These are phyloP conservation scores for Delphinus delphis DNA, from an alignment of 2,113 vertebrate species.

Conservation along the genomic window DNA sequence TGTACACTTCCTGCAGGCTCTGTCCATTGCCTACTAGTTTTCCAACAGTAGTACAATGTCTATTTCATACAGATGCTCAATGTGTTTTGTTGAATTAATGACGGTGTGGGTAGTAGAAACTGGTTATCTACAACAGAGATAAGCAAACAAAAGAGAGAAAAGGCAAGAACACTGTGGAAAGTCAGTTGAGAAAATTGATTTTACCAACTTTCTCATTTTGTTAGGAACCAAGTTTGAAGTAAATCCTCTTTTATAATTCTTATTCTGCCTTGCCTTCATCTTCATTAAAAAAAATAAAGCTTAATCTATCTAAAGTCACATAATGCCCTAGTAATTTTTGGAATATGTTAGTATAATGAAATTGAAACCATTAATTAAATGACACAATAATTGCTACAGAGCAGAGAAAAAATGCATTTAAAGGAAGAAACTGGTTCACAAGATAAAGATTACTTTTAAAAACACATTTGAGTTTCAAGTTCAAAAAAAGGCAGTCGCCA, in stretches of 20 bases:
- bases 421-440: conserved; percentile 54
- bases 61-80: not conserved
- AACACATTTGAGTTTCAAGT: conserved; percentile 66
- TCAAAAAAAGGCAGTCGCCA: conserved; percentile 61
- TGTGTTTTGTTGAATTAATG: not conserved
- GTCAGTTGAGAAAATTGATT: not conserved
- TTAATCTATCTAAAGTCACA: not conserved
- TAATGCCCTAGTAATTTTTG: not conserved
- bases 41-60: not conserved
- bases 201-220: not conserved
- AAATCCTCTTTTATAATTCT: not conserved
- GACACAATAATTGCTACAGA: not conserved
- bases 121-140: not conserved
- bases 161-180: not conserved
- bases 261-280: not conserved
- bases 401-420: not conserved
- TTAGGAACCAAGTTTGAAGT: not conserved
- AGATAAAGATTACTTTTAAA: conserved; percentile 63
- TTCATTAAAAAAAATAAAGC: not conserved
- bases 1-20: accelerated
- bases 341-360: conserved; percentile 26
- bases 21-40: not conserved
- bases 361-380: conserved; percentile 13
- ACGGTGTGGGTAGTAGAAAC: not conserved
- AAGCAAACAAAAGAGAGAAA: not conserved